Base-by-base conservation (phyloP, 2,113 vertebrate species). In the Seriola dumerili region DNA sequence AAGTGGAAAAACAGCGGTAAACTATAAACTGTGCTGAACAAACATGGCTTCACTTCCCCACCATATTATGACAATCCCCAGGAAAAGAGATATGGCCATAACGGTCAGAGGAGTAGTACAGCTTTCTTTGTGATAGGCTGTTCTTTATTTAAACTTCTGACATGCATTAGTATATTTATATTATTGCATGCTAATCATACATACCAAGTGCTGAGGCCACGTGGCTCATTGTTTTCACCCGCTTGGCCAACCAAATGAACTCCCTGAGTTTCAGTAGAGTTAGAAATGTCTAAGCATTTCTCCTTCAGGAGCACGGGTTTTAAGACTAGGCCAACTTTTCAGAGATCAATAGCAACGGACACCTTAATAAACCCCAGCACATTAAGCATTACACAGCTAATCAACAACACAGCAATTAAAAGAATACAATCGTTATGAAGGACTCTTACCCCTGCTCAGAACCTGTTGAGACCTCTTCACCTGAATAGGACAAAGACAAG, bases 1-100 rank as follows among this genome's bases (percentile, higher is more conserved):
- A 96, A 96, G 94, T 95, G 94, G 95, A 95, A 96, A 95, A 95
- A 95, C 94, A 95, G 95, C 94, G 83, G 93, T 95, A 92, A 96
- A 95, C 95, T 95, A 93, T 90, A 86, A 90, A 91, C 89, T 93
- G 90, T 92, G 93, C 87, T 93, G 80, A 87, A 95, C 83, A 93
- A 90, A 89, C 84, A 87, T 78, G 77, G 84, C 82, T 91, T 89
- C 63, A 90, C 86, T 87, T 57, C 71, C 89, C 78, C 86, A 88
- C 72, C 72, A 89, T 50, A 83, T 54, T 32, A 83, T 77, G 67
- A 90, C 78, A 85, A 85, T 67, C 59, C 78, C 78, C 74, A 73
- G 44, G 59, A 82, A 75, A 87, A 83, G 66, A 88, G 54, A 85
- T 72, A 54, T 21, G 54, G 78, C 73, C 72, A 85, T 62, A 61